Conservation (phyloP, 1,140 invertebrate genomes). For the Diachasma alloeum region DNA sequence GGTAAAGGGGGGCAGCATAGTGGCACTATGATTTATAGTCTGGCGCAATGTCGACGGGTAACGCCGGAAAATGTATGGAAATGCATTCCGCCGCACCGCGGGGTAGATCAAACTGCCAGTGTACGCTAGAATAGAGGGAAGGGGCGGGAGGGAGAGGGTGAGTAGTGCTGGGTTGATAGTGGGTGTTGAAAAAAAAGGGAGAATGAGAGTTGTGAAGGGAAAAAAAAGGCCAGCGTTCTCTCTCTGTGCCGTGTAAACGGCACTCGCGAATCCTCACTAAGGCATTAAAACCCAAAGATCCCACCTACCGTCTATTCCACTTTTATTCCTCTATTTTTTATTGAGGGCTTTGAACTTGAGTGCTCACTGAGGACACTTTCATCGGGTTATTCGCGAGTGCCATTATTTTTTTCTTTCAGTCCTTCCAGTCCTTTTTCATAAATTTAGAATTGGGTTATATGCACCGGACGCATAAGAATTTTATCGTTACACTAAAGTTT, state of each 20-base stretch:
- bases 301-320: slow-evolving; percentile 2
- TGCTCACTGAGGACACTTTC: not conserved
- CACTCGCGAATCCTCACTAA: slow-evolving; percentile 19
- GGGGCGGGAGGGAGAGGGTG: not conserved
- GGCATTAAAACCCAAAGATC: slow-evolving; percentile 30
- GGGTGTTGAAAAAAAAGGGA: slow-evolving; percentile 18
- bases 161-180: not conserved
- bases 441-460: slow-evolving; percentile 6
- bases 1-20: not conserved
- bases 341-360: slow-evolving; percentile 7
- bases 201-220: not conserved
- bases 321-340: slow-evolving; percentile 13
- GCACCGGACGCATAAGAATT: not conserved
- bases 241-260: slow-evolving; percentile 22
- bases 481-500: not conserved
- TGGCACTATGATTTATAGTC: slow-evolving; percentile 38
- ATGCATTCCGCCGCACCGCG: slow-evolving; percentile 35
- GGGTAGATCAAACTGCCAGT: slow-evolving; percentile 34
- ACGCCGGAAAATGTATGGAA: slow-evolving; percentile 40
- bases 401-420: not conserved
- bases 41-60: slow-evolving; percentile 21
- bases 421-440: not conserved
- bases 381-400: not conserved
- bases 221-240: slow-evolving; percentile 5
- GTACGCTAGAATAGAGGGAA: slow-evolving; percentile 12